Conservation (phyloP, 2,888 invertebrate genomes). For the Junonia oenone region DNA sequence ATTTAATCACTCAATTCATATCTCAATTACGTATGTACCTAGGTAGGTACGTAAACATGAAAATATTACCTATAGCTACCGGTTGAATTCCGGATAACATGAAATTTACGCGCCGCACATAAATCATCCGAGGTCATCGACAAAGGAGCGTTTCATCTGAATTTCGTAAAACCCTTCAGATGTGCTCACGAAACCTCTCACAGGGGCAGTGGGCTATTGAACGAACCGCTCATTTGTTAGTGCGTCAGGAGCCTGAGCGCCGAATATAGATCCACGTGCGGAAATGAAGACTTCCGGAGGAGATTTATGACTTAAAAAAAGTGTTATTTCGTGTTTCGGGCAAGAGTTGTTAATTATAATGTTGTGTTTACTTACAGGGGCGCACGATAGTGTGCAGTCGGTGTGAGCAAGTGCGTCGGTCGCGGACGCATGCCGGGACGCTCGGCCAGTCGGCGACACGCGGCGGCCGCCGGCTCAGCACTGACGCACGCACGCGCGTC, state of each 20-base stretch:
- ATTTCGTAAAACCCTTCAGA: constrained; percentile 66
- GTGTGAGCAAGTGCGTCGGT: constrained; percentile 40
- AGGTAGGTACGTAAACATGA: neutral
- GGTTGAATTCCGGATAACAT: neutral
- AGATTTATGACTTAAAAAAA: constrained; percentile 43
- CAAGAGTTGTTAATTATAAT: constrained; percentile 1
- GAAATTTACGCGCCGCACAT: constrained; percentile 9
- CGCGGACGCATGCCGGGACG: constrained; percentile 58
- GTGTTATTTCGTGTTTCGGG: neutral
- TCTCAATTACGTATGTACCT: too few species aligned
- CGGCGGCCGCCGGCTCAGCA: constrained; percentile 60
- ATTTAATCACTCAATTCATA: too few species aligned
- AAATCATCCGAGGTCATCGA: constrained; percentile 3
- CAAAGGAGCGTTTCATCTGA: constrained; percentile 26
- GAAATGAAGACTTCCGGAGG: constrained; percentile 45
- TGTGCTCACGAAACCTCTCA: constrained; percentile 60
- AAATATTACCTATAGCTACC: neutral
- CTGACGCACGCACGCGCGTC: constrained; percentile 63
- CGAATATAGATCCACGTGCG: constrained; percentile 66
- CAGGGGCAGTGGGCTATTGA: constrained; percentile 79
- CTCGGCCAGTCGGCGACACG: constrained; percentile 51
- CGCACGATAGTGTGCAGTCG: constrained; percentile 60
- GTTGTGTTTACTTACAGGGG: constrained; percentile 62
- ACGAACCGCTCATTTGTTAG: constrained; percentile 72
- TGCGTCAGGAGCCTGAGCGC: constrained; percentile 55